These are phyloP conservation scores for Diplogasteroides magnus DNA, from an alignment of 1,140 invertebrate species.

Conservation along the genomic window DNA sequence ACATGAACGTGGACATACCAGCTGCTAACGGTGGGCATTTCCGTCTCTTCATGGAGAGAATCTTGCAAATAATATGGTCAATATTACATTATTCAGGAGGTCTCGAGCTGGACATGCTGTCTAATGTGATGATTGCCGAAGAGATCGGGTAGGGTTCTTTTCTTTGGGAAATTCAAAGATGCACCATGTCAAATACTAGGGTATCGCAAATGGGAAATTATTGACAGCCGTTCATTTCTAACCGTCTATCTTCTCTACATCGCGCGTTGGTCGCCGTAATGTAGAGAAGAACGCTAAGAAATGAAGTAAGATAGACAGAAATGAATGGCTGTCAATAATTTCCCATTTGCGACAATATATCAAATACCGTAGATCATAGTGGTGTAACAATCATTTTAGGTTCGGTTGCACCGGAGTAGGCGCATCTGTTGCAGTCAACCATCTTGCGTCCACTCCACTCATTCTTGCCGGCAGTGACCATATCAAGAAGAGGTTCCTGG, in stretches of 20 bases:
- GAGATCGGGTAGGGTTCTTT: background rate
- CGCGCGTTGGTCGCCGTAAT: too few relatives aligned
- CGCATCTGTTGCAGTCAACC: background rate
- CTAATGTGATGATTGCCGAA: background rate
- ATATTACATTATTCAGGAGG: background rate
- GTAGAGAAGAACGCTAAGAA: too few relatives aligned
- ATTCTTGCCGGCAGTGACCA: background rate
- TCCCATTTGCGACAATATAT: too few relatives aligned
- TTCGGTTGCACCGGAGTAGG: background rate
- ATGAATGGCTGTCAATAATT: too few relatives aligned
- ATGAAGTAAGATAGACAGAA: too few relatives aligned
- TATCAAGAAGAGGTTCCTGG: background rate
- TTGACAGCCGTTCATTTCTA: background rate
- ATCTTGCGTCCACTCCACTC: background rate
- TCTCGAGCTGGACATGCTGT: background rate
- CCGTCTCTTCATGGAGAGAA: background rate
- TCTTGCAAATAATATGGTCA: background rate
- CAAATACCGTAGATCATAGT: too few relatives aligned
- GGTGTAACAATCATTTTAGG: background rate
- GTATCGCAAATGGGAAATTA: too few relatives aligned
- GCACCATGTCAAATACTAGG: too few relatives aligned
- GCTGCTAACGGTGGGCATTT: slow-evolving; percentile 1
- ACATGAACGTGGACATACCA: slow-evolving; percentile 80
- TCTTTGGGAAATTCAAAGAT: too few relatives aligned
- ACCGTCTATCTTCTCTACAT: too few relatives aligned